These are phyloP conservation scores for Hiodon tergisus DNA, from an alignment of 2,113 vertebrate genomes.

Conservation along the genomic window DNA sequence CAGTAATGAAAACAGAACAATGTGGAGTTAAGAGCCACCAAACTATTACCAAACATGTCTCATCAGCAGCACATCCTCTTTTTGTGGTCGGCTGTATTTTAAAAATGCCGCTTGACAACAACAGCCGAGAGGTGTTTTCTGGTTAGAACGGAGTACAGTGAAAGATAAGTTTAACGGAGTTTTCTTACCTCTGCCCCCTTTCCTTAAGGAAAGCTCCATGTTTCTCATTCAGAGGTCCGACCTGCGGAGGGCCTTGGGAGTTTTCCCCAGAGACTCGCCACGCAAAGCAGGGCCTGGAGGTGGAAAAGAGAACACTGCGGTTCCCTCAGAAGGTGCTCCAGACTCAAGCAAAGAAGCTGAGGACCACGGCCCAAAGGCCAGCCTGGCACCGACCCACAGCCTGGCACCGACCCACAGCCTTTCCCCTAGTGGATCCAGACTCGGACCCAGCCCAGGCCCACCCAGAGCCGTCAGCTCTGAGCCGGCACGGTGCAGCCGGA, in stretches of 20 bases:
- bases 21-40: not conserved
- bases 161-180: not conserved
- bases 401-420: constrained; percentile 49
- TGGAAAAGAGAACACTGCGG: too few species aligned
- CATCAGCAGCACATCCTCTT: constrained; percentile 30
- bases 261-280: not conserved
- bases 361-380: not conserved
- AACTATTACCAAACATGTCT: constrained; percentile 8
- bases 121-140: too few species aligned
- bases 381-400: not conserved
- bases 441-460: constrained; percentile 24
- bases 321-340: too few species aligned
- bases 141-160: not conserved
- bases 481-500: constrained; percentile 29
- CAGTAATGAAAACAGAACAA: not conserved
- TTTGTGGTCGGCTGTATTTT: constrained; percentile 23
- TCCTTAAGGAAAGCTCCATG: constrained; percentile 29
- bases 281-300: too few species aligned
- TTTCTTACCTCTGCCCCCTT: not conserved
- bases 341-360: too few species aligned
- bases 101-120: too few species aligned
- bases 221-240: constrained; percentile 32
- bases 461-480: constrained; percentile 10
- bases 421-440: constrained; percentile 43
- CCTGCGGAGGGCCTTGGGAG: constrained; percentile 29